Evolutionary conservation across 35 echinoderm and acorn worm species (phyloP), one percentile per base, ranked within the genome.

Genomic region (Ptychodera flava): DNA sequence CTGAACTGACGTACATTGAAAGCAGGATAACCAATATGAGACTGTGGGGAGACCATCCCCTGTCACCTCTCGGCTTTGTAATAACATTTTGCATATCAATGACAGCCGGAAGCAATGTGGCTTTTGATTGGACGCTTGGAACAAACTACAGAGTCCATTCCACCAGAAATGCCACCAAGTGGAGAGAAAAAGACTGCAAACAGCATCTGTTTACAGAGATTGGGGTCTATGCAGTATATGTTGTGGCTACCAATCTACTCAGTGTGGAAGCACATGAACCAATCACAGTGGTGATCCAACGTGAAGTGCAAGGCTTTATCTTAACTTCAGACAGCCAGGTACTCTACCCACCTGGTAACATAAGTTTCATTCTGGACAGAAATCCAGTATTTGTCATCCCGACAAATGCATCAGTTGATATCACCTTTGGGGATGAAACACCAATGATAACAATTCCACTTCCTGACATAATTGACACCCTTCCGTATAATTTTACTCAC

Each of bases 91-190:
- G 76, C 64, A 89, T 91, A 0, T 88, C 89, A 36, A 35, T 94
- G 35, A 77, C 81, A 64, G 84, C 82, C 31, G 93, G 93, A 0
- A 94, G 89, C 36, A 87, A 88, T 45, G 82, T 91, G 0, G 32
- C 86, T n/a, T 83, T 94, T 81, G 86, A 88, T n/a, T 94, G 89
- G 93, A 31, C 85, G 53, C 90, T 91, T 81, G 89, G 93, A n/a
- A 88, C 90, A 30, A 94, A 94, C 52, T 81, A 85, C 32, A 81
- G 90, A 10, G 31, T 91, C 1, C 83, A 87, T 33, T 84, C 89
- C 0, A 33, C 33, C 1, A 38, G 88, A 1, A 94, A 91, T 75
- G 76, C 79, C 36, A 82, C 85, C 34, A 78, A 22, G 1, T 36
- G 1, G 1, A 34, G 2, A 29, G 31, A 76, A 16, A 16, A 33